Evolutionary conservation across 2,797 vertebrate species (phyloP).

Genomic region (Danio albolineatus): DNA sequence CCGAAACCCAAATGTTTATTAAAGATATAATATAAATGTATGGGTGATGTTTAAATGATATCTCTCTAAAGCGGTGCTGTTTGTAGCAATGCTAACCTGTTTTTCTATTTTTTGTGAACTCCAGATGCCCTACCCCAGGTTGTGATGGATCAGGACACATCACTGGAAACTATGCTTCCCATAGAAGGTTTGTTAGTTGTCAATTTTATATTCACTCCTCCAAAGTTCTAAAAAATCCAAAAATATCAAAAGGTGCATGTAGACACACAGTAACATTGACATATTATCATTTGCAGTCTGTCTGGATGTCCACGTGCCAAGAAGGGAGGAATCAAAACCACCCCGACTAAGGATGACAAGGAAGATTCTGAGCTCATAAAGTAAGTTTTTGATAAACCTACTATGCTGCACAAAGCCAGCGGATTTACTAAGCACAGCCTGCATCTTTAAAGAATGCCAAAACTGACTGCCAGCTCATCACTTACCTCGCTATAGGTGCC

Average conservation of each 20-base stretch:
- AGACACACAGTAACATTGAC: conserved; percentile 44
- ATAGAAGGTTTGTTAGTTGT: conserved; percentile 88
- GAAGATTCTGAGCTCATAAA: conserved; percentile 96
- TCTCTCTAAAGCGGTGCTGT: conserved; percentile 15
- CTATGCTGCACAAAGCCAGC: not conserved
- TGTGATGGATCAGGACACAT: conserved; percentile 99
- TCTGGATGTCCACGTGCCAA: conserved; percentile 99
- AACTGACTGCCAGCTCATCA: conserved; percentile 18
- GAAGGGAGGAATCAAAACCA: conserved; percentile 92
- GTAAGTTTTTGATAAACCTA: conserved; percentile 69
- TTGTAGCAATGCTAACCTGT: conserved; percentile 25
- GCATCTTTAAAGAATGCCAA: conserved; percentile 3
- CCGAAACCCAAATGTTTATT: conserved; percentile 24
- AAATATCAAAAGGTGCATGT: not conserved
- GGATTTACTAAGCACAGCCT: not conserved
- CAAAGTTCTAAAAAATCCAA: conserved; percentile 8
- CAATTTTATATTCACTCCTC: no score
- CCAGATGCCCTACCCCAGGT: conserved; percentile 97
- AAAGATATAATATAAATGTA: not conserved
- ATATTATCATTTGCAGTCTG: conserved; percentile 79
- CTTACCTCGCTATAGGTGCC: conserved; percentile 82
- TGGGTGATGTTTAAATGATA: not conserved
- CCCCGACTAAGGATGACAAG: conserved; percentile 95
- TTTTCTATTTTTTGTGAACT: conserved; percentile 43
- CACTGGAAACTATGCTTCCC: conserved; percentile 98